Conservation (phyloP, 2,797 vertebrate genomes). For the Chiropotes sagulatus region DNA sequence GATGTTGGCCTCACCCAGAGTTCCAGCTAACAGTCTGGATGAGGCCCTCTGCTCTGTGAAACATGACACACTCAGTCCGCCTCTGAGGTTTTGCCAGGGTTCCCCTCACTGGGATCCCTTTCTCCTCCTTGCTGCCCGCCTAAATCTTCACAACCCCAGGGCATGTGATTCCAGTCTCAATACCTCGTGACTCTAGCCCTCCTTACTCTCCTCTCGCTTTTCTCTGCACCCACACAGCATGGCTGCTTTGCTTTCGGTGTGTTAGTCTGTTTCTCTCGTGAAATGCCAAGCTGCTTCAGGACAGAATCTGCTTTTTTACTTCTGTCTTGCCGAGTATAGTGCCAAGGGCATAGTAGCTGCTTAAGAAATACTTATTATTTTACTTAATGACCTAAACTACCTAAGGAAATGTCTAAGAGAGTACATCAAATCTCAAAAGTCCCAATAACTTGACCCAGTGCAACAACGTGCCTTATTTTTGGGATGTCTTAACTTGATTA, state of each 20-base stretch:
- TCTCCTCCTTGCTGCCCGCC: background rate
- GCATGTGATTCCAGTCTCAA: background rate
- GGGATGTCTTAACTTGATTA: background rate
- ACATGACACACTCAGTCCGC: accelerated
- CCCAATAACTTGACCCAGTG: background rate
- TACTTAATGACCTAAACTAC: background rate
- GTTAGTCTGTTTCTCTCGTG: background rate
- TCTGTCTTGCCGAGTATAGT: background rate
- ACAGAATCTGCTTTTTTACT: background rate
- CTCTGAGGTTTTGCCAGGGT: background rate
- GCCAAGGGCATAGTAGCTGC: background rate
- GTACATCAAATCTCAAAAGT: background rate
- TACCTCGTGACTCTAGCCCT: background rate
- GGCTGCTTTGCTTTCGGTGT: background rate
- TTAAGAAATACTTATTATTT: background rate
- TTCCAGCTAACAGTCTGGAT: background rate
- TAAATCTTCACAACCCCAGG: background rate
- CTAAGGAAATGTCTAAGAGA: background rate
- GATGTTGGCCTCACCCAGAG: background rate
- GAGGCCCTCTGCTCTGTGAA: background rate
- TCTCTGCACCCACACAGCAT: background rate
- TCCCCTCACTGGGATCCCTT: background rate
- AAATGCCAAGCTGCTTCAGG: background rate
- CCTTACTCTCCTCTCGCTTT: background rate
- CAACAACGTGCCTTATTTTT: background rate